Evolutionary conservation across 2,888 invertebrate species (phyloP).

Genomic region (Drosophila percnosoma): DNA sequence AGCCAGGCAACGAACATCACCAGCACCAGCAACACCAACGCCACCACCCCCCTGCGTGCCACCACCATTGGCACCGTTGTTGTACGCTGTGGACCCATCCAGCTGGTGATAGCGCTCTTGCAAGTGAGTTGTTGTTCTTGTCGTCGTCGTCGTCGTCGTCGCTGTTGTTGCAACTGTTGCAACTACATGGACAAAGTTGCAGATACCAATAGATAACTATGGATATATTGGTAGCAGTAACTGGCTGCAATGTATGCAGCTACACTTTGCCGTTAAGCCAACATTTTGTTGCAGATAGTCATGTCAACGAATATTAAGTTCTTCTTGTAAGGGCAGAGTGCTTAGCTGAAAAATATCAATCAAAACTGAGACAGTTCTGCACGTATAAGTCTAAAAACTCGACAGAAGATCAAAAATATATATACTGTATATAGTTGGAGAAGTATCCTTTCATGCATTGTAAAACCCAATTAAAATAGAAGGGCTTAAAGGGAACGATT

Average conservation of each 20-base stretch:
- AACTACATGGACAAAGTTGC: constrained; percentile 37
- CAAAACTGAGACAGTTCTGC: not conserved
- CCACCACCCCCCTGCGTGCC: constrained; percentile 85
- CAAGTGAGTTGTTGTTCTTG: constrained; percentile 87
- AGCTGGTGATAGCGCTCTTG: constrained; percentile 94
- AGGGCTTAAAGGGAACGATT: not conserved
- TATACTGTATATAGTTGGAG: not conserved
- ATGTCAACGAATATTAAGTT: constrained; percentile 2
- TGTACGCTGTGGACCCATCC: constrained; percentile 93
- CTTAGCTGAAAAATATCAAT: not conserved
- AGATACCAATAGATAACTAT: constrained; percentile 51
- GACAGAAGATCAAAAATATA: not conserved
- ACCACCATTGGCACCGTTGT: constrained; percentile 96
- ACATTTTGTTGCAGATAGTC: constrained; percentile 28
- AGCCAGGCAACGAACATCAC: constrained; percentile 58
- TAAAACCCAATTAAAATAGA: not conserved
- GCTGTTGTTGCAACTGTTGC: constrained; percentile 12
- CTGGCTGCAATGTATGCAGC: constrained; percentile 39
- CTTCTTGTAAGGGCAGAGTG: not conserved
- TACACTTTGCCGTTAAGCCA: constrained; percentile 25
- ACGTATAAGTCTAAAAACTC: not conserved
- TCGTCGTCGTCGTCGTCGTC: not conserved
- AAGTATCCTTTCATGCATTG: not conserved
- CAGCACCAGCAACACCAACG: constrained; percentile 4
- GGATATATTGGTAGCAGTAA: constrained; percentile 15